These are phyloP conservation scores for Ichneumon xanthorius DNA, from an alignment of 2,888 invertebrate species.

Conservation along the genomic window DNA sequence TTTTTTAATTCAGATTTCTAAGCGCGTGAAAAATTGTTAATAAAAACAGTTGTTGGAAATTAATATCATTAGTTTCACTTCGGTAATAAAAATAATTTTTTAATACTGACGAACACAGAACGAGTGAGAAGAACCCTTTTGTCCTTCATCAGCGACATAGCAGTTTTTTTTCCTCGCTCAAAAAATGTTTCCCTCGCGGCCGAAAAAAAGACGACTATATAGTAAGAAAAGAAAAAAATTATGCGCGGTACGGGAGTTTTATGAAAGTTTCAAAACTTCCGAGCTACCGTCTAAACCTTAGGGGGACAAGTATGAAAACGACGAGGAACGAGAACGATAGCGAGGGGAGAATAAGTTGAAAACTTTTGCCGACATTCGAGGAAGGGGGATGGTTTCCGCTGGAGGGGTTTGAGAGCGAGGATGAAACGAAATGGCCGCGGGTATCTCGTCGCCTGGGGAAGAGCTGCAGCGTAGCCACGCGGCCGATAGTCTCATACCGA, in stretches of 20 bases:
- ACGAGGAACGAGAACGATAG: conserved; percentile 36
- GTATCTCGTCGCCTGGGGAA: conserved; percentile 38
- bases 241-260: conserved; percentile 53
- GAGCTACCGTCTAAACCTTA: conserved; percentile 13
- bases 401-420: conserved; percentile 25
- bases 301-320: conserved; percentile 13
- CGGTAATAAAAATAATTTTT: not conserved
- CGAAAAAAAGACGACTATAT: conserved; percentile 33
- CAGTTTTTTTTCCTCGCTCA: not conserved
- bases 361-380: conserved; percentile 54
- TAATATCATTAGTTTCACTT: not conserved
- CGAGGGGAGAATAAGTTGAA: conserved; percentile 52
- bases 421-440: conserved; percentile 59
- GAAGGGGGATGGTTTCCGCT: conserved; percentile 18
- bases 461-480: conserved; percentile 51
- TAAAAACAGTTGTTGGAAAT: not conserved
- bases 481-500: not conserved
- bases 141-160: not conserved
- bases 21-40: not conserved
- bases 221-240: conserved; percentile 40
- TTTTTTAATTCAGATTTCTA: not conserved
- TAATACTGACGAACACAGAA: not conserved
- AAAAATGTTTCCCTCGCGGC: conserved; percentile 9
- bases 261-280: conserved; percentile 57
- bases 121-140: not conserved